Evolutionary conservation across 2,797 vertebrate genomes (phyloP), one percentile per base, ranked within the genome.

Genomic region (Diceros bicornis): DNA sequence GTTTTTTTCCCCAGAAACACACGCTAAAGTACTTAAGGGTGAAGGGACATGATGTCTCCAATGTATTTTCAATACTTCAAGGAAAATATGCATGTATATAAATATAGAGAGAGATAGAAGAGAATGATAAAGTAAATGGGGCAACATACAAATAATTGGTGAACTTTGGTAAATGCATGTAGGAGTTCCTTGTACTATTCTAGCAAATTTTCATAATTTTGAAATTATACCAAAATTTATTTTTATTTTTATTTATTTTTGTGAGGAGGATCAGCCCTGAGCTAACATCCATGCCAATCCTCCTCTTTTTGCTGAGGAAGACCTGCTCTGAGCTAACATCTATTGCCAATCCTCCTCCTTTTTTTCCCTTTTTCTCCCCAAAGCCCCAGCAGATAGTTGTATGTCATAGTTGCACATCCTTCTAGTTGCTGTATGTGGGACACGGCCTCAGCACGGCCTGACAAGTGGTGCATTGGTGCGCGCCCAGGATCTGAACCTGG

Each of bases 41-140:
- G 47, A 87, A 82, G 21, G 7, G 27, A 0, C 11, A 79, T 47
- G 32, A 64, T 69, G 9, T 55, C 68, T 81, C 34, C 34, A 79
- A 20, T 61, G 37, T 47, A 66, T 71, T 82, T 20, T 85, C 59
- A 66, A 79, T 81, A 91, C 66, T 95, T 92, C 75, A 83, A 78
- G 71, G 41, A 86, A 90, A 96, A 83, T 75, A 75, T 50, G 2
- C 4, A 52, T 13, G 75, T 81, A 2, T 44, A 27, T 81, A 2
- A 34, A 27, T 61, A 20, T 20, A 34, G 52, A 44, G 7, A 74
- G 6, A 68, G 2, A 74, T 11, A 41, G 21, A 62, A 66, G 34
- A 68, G 18, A 77, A 55, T 25, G 25, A 52, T 52, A 55, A 77
- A 71, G 8, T 64, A 66, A 93, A 61, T 86, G 2, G 32, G 12